Base-by-base conservation (phyloP, 2,113 vertebrate species). In the Misgurnus mizolepis region DNA sequence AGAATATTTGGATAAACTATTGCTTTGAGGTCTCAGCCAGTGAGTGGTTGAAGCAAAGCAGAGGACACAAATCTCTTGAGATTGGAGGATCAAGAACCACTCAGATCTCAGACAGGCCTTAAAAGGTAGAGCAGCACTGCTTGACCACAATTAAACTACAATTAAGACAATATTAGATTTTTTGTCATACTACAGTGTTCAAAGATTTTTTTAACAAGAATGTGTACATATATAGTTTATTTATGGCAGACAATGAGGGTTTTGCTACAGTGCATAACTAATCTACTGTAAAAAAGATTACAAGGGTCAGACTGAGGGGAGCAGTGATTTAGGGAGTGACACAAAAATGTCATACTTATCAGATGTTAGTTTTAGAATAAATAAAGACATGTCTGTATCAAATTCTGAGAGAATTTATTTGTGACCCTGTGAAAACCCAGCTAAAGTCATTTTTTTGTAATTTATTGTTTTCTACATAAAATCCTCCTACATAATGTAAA, bases 61-160 rank as follows among this genome's bases (percentile, higher is more conserved):
- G 58, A 74, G 55, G n/a, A 60, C 68, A 64, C 53, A 67, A 43
- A 74, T 75, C 55, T 83, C 56, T 83, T 67, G 7, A 65, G 77
- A 34, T 60, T 58, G 55, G 7, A 27, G 61, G 78, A 73, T 66
- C 27, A 58, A 76, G 72, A 15, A 47, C 18, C 41, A 45, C n/a
- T 45, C 67, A 60, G 50, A 73, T 34, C 53, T 27, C 40, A 82
- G 15, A 71, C 40, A 78, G 47, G 11, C 14, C 55, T 43, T 41
- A 40, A 69, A 50, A 56, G 50, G 67, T 76, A 14, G 62, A 58
- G 60, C 49, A 22, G 9, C 11, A 64, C 34, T 71, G 39, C 22
- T 22, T 22, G 22, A 22, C 22, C 22, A 69, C 55, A 45, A 67
- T 39, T 34, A 53, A 72, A 18, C 9, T 58, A 41, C 27, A 1